phyloP scores from a whole-genome alignment of 2,113 vertebrate genomes.

The Leptobrachium ailaonicum region DNA sequence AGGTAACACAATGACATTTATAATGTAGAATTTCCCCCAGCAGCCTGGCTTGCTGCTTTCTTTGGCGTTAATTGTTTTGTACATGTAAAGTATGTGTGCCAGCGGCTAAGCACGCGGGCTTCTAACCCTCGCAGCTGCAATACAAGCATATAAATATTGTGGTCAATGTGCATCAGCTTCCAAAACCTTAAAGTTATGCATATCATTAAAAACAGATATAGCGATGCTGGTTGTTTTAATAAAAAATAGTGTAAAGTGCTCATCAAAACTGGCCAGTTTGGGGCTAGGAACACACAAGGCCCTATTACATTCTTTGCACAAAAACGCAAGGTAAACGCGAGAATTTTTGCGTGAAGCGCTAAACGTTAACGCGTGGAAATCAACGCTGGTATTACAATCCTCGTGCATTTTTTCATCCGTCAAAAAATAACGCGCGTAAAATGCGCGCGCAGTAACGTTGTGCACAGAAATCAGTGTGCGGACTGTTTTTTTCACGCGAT shows the following conservation, averaged over 20 bases:
- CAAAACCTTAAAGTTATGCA: not conserved
- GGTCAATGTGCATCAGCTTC: constrained; percentile 10
- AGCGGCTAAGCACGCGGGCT: not conserved
- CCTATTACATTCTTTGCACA: too few species aligned
- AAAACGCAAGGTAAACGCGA: too few species aligned
- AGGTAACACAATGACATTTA: constrained; percentile 6
- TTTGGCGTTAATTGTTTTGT: constrained; percentile 20
- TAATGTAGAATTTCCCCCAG: not conserved
- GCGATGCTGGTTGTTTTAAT: not conserved
- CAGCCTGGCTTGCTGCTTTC: not conserved
- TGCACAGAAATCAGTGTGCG: too few species aligned
- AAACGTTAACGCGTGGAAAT: too few species aligned
- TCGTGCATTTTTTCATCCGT: too few species aligned
- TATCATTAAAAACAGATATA: not conserved
- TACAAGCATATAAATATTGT: not conserved
- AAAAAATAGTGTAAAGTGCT: not conserved
- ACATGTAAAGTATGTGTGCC: constrained; percentile 21
- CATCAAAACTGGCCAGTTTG: too few species aligned
- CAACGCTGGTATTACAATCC: too few species aligned
- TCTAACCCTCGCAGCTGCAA: not conserved
- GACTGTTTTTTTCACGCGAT: too few species aligned
- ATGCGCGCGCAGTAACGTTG: too few species aligned
- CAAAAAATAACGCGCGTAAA: too few species aligned
- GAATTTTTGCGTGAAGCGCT: too few species aligned
- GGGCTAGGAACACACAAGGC: too few species aligned